Evolutionary conservation across 2,113 vertebrate genomes (phyloP), one percentile per base, ranked within the genome.

Genomic region (Apeltes quadracus): DNA sequence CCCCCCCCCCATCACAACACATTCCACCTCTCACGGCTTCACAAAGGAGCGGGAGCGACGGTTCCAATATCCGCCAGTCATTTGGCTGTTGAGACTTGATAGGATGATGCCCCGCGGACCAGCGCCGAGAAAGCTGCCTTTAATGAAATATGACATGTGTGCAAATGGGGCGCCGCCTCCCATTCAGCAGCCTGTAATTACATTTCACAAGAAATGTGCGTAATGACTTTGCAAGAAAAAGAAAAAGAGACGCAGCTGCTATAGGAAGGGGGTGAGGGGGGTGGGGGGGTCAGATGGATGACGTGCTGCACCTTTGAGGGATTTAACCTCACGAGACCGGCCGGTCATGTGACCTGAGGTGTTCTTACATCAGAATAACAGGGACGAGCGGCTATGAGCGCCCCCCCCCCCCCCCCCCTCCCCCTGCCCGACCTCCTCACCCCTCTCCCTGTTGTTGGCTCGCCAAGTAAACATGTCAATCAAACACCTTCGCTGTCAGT

Each of bases 121-220:
- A 89, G 88, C 65, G 66, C 76, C 10, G 93, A 96, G 95, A 95
- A 95, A 95, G 95, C 93, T 94, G 95, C 95, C 95, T 96, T 95
- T 97, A 97, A 98, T 97, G 95, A 96, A 97, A 96, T 96, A 95
- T 97, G 96, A 98, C 96, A 97, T 95, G 96, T 96, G 96, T 95
- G 95, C 95, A 96, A 95, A 96, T 86, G 94, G 95, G 95, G 94
- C 94, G 93, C 96, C 95, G 95, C 97, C 96, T 96, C 95, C 95
- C 94, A 95, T 95, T 95, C 95, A 97, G 95, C 95, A 96, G 94
- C 96, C 96, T 95, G 95, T 96, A 96, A 98, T 98, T 97, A 97
- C 95, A 94, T 95, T 95, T 96, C 93, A 95, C 96, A 96, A 96
- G 96, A 95, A 96, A 97, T 95, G 96, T 94, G 80, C 96, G 95